These are phyloP conservation scores for Premnoplex brunnescens DNA, from an alignment of 2,797 vertebrate species.

Conservation along the genomic window DNA sequence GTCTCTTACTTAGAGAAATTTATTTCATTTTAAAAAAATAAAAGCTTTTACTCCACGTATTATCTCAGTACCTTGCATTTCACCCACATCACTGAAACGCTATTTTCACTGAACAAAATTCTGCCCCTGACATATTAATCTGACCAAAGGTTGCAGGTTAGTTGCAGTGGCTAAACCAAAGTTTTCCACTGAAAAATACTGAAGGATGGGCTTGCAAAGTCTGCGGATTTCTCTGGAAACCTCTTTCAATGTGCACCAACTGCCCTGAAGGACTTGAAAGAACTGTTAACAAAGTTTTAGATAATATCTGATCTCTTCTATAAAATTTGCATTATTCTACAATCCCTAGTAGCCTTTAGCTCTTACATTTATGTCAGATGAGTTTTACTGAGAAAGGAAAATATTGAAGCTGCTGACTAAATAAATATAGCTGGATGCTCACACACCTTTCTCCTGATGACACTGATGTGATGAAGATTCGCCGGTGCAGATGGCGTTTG, in stretches of 20 bases:
- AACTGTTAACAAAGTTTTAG: conserved; percentile 10
- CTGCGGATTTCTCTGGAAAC: background rate
- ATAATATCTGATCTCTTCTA: background rate
- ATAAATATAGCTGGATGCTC: background rate
- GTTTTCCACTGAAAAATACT: background rate
- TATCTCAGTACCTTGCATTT: background rate
- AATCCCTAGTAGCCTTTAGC: background rate
- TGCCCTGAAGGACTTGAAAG: background rate
- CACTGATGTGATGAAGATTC: background rate
- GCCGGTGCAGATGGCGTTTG: background rate
- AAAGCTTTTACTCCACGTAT: background rate
- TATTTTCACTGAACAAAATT: background rate
- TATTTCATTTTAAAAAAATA: background rate
- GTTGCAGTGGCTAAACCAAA: background rate
- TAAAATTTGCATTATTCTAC: background rate
- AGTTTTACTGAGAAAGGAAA: conserved; percentile 1
- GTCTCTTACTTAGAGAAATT: background rate
- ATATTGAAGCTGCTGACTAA: background rate
- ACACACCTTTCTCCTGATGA: background rate
- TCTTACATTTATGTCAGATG: background rate
- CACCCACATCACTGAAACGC: background rate
- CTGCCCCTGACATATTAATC: background rate
- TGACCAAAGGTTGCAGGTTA: background rate
- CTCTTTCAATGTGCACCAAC: background rate
- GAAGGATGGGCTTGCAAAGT: background rate